Evolutionary conservation across 2,797 vertebrate genomes (phyloP), one percentile per base, ranked within the genome.

Genomic region (Saguinus oedipus): DNA sequence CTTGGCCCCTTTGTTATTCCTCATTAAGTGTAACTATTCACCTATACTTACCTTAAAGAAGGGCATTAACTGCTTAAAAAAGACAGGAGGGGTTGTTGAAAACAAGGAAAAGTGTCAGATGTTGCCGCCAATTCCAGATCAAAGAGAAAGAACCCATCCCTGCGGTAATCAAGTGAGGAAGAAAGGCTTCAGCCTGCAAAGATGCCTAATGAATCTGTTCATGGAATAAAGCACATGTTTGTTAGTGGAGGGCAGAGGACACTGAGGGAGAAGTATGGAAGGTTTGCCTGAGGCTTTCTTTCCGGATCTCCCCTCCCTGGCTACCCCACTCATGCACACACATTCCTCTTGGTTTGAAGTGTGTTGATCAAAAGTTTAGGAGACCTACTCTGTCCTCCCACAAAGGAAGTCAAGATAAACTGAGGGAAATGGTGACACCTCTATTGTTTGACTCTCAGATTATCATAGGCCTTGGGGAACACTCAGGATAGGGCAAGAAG

Each of bases 11-110:
- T 96, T 96, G 88, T 83, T 93, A 26, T 86, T 93, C 33, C 27
- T 36, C 22, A 26, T 26, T 39, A 75, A 84, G 55, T 14, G 44
- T 79, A 57, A 92, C 36, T 24, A 46, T 17, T 83, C 82, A 64
- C 70, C 27, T 27, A 13, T 39, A 39, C 33, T 74, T 44, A 57
- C 30, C n/a, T n/a, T 42, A 27, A 5, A 86, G 78, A 19, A 17
- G 48, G 88, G 64, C 44, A 14, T 80, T 94, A 44, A n/a, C 4
- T 48, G 53, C 68, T 95, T 90, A 79, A 92, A 92, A 95, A 95
- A 97, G 19, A 17, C 7, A 11, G 39, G 44, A 68, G 44, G 11
- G 15, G n/a, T 44, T 55, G 22, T 59, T 64, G 26, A 39, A 85
- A 95, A 92, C 14, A 46, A 55, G n/a, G 11, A n/a, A 46, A 36